Evolutionary conservation across 2,888 invertebrate genomes (phyloP), one percentile per base, ranked within the genome.

Genomic region (Pheosia tremula): DNA sequence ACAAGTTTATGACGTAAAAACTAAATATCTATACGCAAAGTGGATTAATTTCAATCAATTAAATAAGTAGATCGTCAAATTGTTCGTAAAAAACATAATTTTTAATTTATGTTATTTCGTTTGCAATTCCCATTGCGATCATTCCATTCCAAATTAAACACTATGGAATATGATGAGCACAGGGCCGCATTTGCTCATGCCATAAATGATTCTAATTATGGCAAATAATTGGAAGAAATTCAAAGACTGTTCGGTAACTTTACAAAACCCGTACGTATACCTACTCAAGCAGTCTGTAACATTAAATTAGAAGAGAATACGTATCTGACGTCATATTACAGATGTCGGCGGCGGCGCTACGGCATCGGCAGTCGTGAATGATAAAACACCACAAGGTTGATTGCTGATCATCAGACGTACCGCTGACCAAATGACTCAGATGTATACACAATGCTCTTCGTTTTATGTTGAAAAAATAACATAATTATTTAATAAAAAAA

Each of bases 371-470:
- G 38, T 62, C 66, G 66, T 59, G 66, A 67, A 61, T 76, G 71
- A 79, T 75, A 74, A 68, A 70, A 66, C 63, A 61, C 49, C 2
- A 59, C 78, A 78, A 79, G 78, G 74, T 74, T 69, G 62, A 58
- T 59, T 43, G 57, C 54, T 47, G 54, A 53, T 58, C 59, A 63
- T 61, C 41, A 37, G 47, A 52, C 60, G 39, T 36, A 43, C 45
- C 59, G 41, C 58, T 13, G 41, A 53, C 37, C 55, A n/a, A 62
- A 72, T 62, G 47, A 57, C 58, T 66, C 2, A 60, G 59, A 47
- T 53, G 11, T 11, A 4, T 24, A 9, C 50, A 52, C 13, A 61
- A 55, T 55, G n/a, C 63, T 60, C 38, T 3, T 56, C 41, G 43
- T 58, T 56, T 50, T 37, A 11, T 50, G 50, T 50, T 50, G 7